Percentiles rank a stretch among this genome's conserved stretches.
Conservation (phyloP, 53 echinoderm and acorn worm genomes). For the Apostichopus leukothele region DNA sequence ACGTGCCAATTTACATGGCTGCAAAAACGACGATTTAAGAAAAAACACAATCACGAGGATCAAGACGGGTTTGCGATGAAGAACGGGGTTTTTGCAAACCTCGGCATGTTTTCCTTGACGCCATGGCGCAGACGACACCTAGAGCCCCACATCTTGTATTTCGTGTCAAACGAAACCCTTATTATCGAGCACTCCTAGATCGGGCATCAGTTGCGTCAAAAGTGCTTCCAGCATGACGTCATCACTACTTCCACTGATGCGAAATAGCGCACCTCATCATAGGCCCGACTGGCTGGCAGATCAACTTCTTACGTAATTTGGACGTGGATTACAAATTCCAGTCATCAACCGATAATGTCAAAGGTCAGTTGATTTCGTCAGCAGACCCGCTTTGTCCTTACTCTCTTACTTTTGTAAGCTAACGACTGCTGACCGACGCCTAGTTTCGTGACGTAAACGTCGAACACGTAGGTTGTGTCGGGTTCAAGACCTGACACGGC, state of each 20-base stretch:
- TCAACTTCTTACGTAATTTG: conserved; percentile 9
- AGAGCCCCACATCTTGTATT: not conserved
- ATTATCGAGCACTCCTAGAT: not conserved
- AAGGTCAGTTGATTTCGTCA: conserved; percentile 46
- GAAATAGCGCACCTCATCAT: not conserved
- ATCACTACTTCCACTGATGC: not conserved
- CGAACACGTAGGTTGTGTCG: conserved; percentile 84
- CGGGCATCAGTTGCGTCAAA: not conserved
- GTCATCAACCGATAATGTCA: conserved; percentile 1
- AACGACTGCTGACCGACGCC: conserved; percentile 82
- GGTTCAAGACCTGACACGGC: conserved; percentile 69
- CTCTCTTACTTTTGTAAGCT: conserved; percentile 86
- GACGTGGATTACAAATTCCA: conserved; percentile 9
- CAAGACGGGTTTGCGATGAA: too few relatives aligned
- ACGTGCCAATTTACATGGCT: conserved; percentile 10
- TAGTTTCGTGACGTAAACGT: conserved; percentile 78
- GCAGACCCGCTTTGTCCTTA: conserved; percentile 89
- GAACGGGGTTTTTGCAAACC: too few relatives aligned
- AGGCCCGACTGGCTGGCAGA: not conserved
- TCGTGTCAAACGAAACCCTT: conserved; percentile 3
- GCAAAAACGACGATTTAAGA: not conserved
- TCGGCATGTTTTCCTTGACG: not conserved
- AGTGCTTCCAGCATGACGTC: not conserved
- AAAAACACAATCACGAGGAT: too few relatives aligned
- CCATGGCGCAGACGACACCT: not conserved